A percentile compares a stretch with the other conserved stretches of the same genome.
phyloP scores from a whole-genome alignment of 2,113 vertebrate species.

The Oostethus manadensis region DNA sequence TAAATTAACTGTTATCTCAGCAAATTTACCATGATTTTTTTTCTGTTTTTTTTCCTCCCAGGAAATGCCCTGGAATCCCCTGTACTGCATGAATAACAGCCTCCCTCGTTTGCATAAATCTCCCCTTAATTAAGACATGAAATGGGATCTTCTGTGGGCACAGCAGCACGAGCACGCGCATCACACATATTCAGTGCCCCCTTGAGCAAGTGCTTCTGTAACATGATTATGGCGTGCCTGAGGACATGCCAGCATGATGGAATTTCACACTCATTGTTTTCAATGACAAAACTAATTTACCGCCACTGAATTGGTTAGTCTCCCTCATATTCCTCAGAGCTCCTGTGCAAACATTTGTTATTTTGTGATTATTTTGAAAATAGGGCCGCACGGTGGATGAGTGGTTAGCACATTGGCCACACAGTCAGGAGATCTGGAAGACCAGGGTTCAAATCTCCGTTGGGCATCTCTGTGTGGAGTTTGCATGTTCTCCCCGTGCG shows the following conservation, averaged over 20 bases:
- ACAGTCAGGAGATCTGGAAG: too few species aligned
- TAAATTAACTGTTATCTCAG: slow-evolving; percentile 41
- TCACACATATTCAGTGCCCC: slow-evolving; percentile 18
- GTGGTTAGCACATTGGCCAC: too few species aligned
- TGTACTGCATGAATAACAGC: slow-evolving; percentile 26
- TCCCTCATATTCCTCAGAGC: slow-evolving; percentile 18
- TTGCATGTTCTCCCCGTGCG: too few species aligned
- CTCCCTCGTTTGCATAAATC: slow-evolving; percentile 56
- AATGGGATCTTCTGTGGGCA: slow-evolving; percentile 42
- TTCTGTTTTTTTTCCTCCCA: neutral
- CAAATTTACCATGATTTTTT: slow-evolving; percentile 14
- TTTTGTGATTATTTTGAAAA: neutral
- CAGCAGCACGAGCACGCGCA: slow-evolving; percentile 15
- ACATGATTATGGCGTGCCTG: slow-evolving; percentile 59
- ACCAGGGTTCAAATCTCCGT: too few species aligned
- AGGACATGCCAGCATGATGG: slow-evolving; percentile 38
- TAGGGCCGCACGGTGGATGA: too few species aligned
- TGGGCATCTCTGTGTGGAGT: too few species aligned
- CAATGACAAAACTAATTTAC: slow-evolving; percentile 53
- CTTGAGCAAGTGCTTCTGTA: slow-evolving; percentile 35
- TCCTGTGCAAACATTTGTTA: slow-evolving; percentile 1
- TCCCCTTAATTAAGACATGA: slow-evolving; percentile 64
- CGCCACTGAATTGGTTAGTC: slow-evolving; percentile 9
- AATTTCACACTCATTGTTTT: slow-evolving; percentile 67
- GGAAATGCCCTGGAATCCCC: slow-evolving; percentile 33